Evolutionary conservation across 1,140 invertebrate genomes (phyloP).

Genomic region (Cherax destructor): DNA sequence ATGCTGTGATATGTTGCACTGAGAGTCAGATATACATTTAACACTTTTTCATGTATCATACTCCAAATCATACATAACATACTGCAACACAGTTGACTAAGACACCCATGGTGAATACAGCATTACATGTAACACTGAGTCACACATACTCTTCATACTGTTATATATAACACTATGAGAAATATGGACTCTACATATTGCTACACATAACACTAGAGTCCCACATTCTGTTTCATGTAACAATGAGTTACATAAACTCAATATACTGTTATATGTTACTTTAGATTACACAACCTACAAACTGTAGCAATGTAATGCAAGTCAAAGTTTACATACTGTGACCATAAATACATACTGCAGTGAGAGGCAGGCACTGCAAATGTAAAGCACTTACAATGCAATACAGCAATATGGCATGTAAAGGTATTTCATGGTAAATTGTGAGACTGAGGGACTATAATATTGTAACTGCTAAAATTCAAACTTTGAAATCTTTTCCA

Average conservation of each 20-base stretch:
- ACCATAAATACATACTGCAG: not conserved
- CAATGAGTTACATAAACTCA: not conserved
- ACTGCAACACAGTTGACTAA: conserved; percentile 19
- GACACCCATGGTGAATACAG: not conserved
- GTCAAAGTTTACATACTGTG: not conserved
- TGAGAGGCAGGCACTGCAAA: not conserved
- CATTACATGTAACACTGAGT: conserved; percentile 18
- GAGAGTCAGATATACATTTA: not conserved
- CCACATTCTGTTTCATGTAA: not conserved
- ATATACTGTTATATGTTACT: conserved; percentile 1
- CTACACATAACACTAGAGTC: not conserved
- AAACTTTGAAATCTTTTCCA: not conserved
- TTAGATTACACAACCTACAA: not conserved
- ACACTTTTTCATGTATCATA: not conserved
- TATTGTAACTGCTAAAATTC: not conserved
- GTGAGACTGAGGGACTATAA: not conserved
- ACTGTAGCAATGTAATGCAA: not conserved
- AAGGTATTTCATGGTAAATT: not conserved
- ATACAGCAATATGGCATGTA: not conserved
- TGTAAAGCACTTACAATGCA: not conserved
- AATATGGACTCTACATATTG: not conserved
- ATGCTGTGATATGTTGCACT: conserved; percentile 20
- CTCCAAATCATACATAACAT: conserved; percentile 25
- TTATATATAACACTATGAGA: conserved; percentile 5
- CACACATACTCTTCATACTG: conserved; percentile 13